phyloP scores from a whole-genome alignment of 1,140 invertebrate genomes.

The Lasaia peninsularis region DNA sequence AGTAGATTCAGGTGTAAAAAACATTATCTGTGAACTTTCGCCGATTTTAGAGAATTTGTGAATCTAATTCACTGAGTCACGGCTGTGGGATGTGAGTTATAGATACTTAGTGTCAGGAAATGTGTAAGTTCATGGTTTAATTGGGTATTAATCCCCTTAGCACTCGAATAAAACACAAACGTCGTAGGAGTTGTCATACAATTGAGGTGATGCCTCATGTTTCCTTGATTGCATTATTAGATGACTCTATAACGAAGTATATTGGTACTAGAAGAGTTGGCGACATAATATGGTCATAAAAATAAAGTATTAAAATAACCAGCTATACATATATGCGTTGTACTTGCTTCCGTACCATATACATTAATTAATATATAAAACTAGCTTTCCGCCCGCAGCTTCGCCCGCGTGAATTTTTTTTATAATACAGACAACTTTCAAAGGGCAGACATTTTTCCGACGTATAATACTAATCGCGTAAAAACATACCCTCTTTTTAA shows the following conservation, averaged over 20 bases:
- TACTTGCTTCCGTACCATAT: too few relatives aligned
- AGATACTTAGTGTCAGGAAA: slow-evolving; percentile 19
- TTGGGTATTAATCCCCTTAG: slow-evolving; percentile 12
- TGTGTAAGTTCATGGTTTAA: slow-evolving; percentile 12
- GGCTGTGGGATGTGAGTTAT: slow-evolving; percentile 19
- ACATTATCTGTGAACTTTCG: slow-evolving; percentile 18
- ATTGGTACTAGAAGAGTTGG: too few relatives aligned
- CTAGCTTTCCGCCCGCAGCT: too few relatives aligned
- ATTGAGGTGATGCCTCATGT: background rate
- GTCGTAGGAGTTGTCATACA: background rate
- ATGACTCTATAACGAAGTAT: background rate
- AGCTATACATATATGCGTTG: too few relatives aligned
- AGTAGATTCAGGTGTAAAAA: slow-evolving; percentile 10
- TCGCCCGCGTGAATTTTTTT: too few relatives aligned
- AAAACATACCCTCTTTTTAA: too few relatives aligned
- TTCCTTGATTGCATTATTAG: background rate
- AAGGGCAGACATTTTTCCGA: too few relatives aligned
- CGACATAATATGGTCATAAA: too few relatives aligned
- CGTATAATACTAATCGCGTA: too few relatives aligned
- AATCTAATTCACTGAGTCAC: slow-evolving; percentile 24
- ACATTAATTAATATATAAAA: too few relatives aligned
- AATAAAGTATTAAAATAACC: too few relatives aligned
- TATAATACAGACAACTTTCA: too few relatives aligned
- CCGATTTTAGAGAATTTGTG: slow-evolving; percentile 22
- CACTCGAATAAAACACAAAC: background rate